A percentile compares a stretch with the other conserved stretches of the same genome.
Evolutionary conservation across 2,797 vertebrate species (phyloP).

Genomic region (Mus minutoides): DNA sequence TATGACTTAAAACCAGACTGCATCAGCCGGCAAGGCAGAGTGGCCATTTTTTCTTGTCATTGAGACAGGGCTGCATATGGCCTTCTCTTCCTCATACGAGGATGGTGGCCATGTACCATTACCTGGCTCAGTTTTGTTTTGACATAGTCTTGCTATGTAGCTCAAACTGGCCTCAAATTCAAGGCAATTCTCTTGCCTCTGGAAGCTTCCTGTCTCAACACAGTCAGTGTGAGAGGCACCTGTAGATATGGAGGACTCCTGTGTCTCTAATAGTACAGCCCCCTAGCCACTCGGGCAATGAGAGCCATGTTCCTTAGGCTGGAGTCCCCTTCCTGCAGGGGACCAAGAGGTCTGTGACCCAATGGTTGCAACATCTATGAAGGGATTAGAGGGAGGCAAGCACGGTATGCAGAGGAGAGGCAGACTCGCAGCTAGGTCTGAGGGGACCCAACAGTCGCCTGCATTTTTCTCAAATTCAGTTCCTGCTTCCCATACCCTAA

Average conservation of each 20-base stretch:
- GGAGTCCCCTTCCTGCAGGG: not conserved
- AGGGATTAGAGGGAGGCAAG: not conserved
- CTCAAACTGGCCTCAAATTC: not conserved
- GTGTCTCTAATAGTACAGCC: not conserved
- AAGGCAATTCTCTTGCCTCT: not conserved
- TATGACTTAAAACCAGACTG: not conserved
- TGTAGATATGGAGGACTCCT: too few relatives aligned
- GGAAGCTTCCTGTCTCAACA: not conserved
- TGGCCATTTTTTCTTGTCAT: too few relatives aligned
- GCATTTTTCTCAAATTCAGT: slow-evolving; percentile 29
- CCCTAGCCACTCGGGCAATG: not conserved
- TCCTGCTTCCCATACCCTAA: slow-evolving; percentile 20
- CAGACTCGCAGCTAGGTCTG: not conserved
- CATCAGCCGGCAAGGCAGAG: not conserved
- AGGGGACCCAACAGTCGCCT: not conserved
- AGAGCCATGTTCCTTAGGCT: too few relatives aligned
- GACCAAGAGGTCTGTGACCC: not conserved
- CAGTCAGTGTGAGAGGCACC: too few relatives aligned
- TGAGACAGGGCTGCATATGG: not conserved
- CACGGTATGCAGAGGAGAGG: not conserved
- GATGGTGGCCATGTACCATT: not conserved
- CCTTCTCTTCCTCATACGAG: not conserved
- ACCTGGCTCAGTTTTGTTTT: not conserved
- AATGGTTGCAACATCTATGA: too few relatives aligned
- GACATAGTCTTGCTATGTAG: not conserved